A percentile compares a stretch with the other conserved stretches of the same genome.
These are phyloP conservation scores for Cynodonichthys magdalenae DNA, from an alignment of 2,797 vertebrate species.

Conservation along the genomic window DNA sequence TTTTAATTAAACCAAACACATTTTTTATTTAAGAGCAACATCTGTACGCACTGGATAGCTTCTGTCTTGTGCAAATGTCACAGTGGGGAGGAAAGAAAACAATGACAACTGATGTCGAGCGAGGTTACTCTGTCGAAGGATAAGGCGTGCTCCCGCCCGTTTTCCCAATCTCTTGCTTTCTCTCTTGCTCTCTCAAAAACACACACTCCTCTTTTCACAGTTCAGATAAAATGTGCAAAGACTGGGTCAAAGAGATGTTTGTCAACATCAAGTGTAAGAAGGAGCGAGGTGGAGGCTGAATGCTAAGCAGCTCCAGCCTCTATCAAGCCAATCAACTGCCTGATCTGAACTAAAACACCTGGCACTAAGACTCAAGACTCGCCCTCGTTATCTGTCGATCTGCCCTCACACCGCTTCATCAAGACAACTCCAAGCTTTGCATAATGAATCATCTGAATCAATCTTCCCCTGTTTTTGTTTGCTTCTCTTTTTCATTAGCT, in stretches of 20 bases:
- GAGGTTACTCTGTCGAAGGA: constrained; percentile 26
- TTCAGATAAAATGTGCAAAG: constrained; percentile 66
- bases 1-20: constrained; percentile 63
- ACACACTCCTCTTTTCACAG: constrained; percentile 37
- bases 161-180: constrained; percentile 18
- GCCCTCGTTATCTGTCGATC: constrained; percentile 53
- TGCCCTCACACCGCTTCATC: constrained; percentile 56
- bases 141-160: constrained; percentile 18
- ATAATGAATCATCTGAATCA: constrained; percentile 76
- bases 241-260: constrained; percentile 82
- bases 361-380: constrained; percentile 60
- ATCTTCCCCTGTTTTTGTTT: constrained; percentile 66
- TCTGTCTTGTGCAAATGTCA: constrained; percentile 59
- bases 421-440: constrained; percentile 57
- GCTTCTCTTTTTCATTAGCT: constrained; percentile 75
- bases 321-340: constrained; percentile 69
- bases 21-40: constrained; percentile 62
- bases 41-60: constrained; percentile 49
- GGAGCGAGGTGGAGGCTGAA: constrained; percentile 66
- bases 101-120: constrained; percentile 23
- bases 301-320: constrained; percentile 74
- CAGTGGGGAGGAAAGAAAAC: constrained; percentile 44
- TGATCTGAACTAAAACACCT: constrained; percentile 69
- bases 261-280: constrained; percentile 78
- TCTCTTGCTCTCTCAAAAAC: constrained; percentile 9